phyloP scores from a whole-genome alignment of 2,888 invertebrate genomes.

The Acanthacorydalis orientalis region DNA sequence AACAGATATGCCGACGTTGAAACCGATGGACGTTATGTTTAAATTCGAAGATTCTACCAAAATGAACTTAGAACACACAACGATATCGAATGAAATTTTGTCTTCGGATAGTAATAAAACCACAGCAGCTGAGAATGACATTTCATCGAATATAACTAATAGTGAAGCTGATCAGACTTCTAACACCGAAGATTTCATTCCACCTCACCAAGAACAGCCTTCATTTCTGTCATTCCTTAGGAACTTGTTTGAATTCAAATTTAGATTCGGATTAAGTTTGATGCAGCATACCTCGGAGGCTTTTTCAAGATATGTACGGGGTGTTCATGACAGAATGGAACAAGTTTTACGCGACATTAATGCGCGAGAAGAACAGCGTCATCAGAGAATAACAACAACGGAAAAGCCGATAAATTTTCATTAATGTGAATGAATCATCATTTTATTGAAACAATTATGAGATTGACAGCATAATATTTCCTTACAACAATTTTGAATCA shows the following conservation, averaged over 20 bases:
- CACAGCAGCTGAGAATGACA: constrained; percentile 8
- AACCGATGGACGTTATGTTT: neutral
- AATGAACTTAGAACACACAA: neutral
- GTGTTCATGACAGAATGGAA: neutral
- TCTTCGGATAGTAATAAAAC: constrained; percentile 1
- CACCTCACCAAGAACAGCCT: constrained; percentile 11
- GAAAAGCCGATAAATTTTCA: neutral
- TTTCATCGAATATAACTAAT: constrained; percentile 7
- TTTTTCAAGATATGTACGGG: constrained; percentile 25
- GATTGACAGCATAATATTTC: no score
- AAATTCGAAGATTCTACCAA: neutral
- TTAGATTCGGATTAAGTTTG: constrained; percentile 47
- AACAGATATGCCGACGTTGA: neutral
- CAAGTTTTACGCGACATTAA: neutral
- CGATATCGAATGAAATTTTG: neutral
- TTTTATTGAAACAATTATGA: no score
- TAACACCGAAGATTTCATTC: constrained; percentile 10
- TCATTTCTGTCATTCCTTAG: constrained; percentile 41
- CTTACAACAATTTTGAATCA: no score
- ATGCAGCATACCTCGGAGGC: constrained; percentile 50
- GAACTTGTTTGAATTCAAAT: constrained; percentile 48
- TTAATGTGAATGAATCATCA: no score
- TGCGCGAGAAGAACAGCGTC: neutral
- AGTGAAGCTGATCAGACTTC: constrained; percentile 9
- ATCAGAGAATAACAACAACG: neutral